Evolutionary conservation across 2,113 vertebrate genomes (phyloP).

Genomic region (Elachura formosa): DNA sequence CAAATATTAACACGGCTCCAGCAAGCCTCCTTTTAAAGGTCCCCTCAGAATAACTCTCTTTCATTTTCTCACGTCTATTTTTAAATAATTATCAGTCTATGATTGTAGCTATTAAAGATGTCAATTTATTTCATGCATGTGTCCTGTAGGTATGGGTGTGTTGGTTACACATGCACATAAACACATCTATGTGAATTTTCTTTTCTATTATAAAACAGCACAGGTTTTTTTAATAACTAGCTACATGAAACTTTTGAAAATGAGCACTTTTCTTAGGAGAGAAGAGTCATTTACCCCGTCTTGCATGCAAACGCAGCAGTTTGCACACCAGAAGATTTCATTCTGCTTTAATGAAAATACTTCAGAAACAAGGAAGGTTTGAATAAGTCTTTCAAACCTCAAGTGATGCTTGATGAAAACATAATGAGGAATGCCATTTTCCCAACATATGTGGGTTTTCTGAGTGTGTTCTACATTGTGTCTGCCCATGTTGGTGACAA

Average conservation of each 20-base stretch:
- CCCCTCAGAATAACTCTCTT: not conserved
- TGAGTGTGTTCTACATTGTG: not conserved
- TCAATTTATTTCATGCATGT: not conserved
- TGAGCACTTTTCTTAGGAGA: not conserved
- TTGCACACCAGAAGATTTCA: not conserved
- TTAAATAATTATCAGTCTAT: not conserved
- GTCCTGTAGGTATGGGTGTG: accelerated
- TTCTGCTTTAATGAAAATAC: not conserved
- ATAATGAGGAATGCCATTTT: not conserved
- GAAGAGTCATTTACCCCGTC: not conserved
- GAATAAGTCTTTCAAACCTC: not conserved
- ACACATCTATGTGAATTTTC: accelerated
- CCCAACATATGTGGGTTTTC: accelerated
- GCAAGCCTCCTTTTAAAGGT: not conserved
- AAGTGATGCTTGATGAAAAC: not conserved
- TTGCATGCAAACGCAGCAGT: not conserved
- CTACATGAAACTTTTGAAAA: not conserved
- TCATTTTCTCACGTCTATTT: not conserved
- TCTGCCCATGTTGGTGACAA: not conserved
- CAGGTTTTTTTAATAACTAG: not conserved
- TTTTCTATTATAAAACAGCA: not conserved
- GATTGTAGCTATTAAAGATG: not conserved
- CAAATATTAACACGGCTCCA: not conserved
- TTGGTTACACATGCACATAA: not conserved
- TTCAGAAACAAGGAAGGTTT: not conserved